phyloP scores from a whole-genome alignment of 2,113 vertebrate genomes.

The Bucco capensis region DNA sequence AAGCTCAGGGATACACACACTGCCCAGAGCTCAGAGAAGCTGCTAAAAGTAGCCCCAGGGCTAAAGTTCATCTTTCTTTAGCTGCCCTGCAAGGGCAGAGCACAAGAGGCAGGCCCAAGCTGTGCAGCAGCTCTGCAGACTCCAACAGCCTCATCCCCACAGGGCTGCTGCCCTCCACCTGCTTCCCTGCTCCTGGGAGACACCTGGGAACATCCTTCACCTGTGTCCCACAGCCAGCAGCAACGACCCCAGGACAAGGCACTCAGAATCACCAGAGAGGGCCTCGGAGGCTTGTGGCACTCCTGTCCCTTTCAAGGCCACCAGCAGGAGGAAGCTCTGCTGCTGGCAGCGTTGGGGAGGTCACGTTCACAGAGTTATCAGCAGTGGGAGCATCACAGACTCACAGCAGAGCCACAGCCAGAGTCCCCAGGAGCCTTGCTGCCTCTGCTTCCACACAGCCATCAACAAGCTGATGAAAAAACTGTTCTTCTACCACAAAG shows the following conservation, averaged over 20 bases:
- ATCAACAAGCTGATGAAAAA: background rate
- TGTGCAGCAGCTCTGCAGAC: background rate
- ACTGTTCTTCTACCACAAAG: background rate
- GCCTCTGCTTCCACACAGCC: background rate
- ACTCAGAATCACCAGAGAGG: accelerated
- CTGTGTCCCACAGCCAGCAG: background rate
- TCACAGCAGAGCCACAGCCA: background rate
- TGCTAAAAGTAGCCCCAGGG: slow-evolving; percentile 9
- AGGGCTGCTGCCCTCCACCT: background rate
- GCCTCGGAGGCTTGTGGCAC: accelerated
- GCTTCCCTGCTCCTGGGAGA: accelerated
- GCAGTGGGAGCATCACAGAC: accelerated
- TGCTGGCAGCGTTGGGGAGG: accelerated
- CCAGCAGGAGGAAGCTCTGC: accelerated
- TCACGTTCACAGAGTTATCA: background rate
- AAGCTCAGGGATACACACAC: background rate
- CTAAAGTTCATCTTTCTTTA: slow-evolving; percentile 24
- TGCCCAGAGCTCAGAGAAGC: background rate
- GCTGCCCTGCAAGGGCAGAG: background rate
- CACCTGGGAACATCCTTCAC: background rate
- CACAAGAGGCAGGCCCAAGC: accelerated
- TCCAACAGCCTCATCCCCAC: accelerated
- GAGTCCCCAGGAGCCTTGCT: accelerated
- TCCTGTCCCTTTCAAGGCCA: too few relatives aligned
- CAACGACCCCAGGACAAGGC: accelerated